Conservation (phyloP, 1,140 invertebrate species). For the Lasaia peninsularis region DNA sequence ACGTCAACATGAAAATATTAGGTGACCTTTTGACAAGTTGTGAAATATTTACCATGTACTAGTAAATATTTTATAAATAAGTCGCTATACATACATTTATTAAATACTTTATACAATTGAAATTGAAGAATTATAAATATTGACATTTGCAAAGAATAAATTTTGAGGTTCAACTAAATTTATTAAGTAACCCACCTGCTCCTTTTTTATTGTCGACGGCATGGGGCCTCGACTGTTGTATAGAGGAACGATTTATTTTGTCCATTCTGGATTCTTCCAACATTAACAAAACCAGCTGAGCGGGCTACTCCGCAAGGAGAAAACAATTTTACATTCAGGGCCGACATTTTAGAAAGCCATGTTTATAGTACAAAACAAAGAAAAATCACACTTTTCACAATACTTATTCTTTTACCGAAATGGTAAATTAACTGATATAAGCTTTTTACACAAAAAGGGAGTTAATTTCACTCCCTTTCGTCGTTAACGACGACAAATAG, state of each 20-base stretch:
- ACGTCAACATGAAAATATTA: conserved; percentile 22
- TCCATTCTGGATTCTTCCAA: conserved; percentile 82
- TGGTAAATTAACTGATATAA: conserved; percentile 62
- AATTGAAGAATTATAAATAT: no score
- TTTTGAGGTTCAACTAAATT: not conserved
- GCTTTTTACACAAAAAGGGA: conserved; percentile 70
- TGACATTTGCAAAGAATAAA: no score
- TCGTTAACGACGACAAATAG: conserved; percentile 80
- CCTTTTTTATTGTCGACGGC: conserved; percentile 83
- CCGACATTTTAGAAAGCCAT: conserved; percentile 91
- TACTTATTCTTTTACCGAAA: conserved; percentile 46
- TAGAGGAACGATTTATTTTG: conserved; percentile 81
- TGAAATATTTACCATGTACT: not conserved
- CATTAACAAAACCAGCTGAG: conserved; percentile 62
- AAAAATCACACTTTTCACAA: conserved; percentile 63
- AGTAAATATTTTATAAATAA: no score
- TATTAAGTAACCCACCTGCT: conserved; percentile 78
- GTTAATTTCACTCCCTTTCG: conserved; percentile 79
- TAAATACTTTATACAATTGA: no score
- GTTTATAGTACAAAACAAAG: conserved; percentile 80
- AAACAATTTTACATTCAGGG: conserved; percentile 79
- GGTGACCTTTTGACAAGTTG: conserved; percentile 35
- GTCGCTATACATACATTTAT: no score
- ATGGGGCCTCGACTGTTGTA: conserved; percentile 79
- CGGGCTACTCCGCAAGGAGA: conserved; percentile 83